Conservation (phyloP, 2,113 vertebrate genomes). For the Carlito syrichta region DNA sequence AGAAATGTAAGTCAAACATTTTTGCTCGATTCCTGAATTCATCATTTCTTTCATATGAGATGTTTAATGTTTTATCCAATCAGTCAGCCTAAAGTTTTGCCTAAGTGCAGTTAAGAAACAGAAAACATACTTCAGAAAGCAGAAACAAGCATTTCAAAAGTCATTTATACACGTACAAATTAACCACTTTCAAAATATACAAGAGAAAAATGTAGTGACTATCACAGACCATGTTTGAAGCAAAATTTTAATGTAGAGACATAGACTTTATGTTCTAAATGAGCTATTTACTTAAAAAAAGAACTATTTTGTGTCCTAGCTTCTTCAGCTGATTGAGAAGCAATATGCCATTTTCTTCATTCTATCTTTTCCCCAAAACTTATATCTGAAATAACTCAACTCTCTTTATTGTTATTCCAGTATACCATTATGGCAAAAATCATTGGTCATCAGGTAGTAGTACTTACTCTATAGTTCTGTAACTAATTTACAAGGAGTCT, state of each 20-base stretch:
- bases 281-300: background rate
- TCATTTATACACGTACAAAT: background rate
- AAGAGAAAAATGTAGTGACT: background rate
- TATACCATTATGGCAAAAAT: background rate
- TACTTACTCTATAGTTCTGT: background rate
- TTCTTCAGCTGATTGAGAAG: background rate
- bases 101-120: background rate
- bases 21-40: constrained; percentile 76
- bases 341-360: background rate
- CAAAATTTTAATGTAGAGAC: background rate
- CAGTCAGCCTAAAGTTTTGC: background rate
- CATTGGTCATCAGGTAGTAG: background rate
- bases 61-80: constrained; percentile 6
- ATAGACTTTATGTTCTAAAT: background rate
- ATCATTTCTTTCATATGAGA: constrained; percentile 2
- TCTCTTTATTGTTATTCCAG: constrained; percentile 43
- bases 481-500: background rate
- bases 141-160: background rate
- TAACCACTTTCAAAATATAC: background rate
- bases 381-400: constrained; percentile 16
- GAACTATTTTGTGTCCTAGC: background rate
- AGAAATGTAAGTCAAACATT: constrained; percentile 45
- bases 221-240: background rate
- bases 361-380: background rate
- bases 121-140: background rate